phyloP scores from a whole-genome alignment of 1,140 invertebrate genomes.

The Calephelis nemesis region DNA sequence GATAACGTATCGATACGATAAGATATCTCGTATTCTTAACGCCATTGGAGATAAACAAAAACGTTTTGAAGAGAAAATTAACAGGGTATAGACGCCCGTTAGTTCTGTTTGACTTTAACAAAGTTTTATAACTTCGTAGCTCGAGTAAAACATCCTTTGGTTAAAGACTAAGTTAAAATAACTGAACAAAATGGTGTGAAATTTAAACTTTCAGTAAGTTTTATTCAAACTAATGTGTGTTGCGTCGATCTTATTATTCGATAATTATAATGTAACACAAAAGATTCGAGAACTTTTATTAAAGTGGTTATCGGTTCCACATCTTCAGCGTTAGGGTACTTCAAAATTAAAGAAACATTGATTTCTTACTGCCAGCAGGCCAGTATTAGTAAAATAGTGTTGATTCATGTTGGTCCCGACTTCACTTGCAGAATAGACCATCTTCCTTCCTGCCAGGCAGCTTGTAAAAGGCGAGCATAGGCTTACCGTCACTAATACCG shows the following conservation, averaged over 20 bases:
- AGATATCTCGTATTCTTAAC: background rate
- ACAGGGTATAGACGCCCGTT: background rate
- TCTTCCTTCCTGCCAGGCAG: too few relatives aligned
- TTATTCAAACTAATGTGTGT: background rate
- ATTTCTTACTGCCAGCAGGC: too few relatives aligned
- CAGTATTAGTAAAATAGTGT: too few relatives aligned
- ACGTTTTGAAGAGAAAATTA: constrained; percentile 12
- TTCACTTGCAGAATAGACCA: too few relatives aligned
- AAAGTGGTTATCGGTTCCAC: background rate
- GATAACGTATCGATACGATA: too few relatives aligned
- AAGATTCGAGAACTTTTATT: too few relatives aligned
- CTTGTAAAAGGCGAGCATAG: too few relatives aligned
- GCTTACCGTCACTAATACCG: too few relatives aligned
- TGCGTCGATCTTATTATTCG: background rate
- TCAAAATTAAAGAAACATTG: too few relatives aligned
- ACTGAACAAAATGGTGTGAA: background rate
- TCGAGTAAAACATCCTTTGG: constrained; percentile 3
- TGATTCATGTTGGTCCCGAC: too few relatives aligned
- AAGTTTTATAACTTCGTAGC: constrained; percentile 22
- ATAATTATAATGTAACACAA: background rate
- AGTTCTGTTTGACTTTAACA: constrained; percentile 21
- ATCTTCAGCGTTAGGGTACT: background rate
- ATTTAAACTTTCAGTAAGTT: background rate
- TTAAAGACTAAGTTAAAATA: constrained; percentile 12
- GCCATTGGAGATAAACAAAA: constrained; percentile 4